A percentile compares a stretch with the other conserved stretches of the same genome.
Evolutionary conservation across 2,888 invertebrate genomes (phyloP).

Genomic region (Luperina testacea): DNA sequence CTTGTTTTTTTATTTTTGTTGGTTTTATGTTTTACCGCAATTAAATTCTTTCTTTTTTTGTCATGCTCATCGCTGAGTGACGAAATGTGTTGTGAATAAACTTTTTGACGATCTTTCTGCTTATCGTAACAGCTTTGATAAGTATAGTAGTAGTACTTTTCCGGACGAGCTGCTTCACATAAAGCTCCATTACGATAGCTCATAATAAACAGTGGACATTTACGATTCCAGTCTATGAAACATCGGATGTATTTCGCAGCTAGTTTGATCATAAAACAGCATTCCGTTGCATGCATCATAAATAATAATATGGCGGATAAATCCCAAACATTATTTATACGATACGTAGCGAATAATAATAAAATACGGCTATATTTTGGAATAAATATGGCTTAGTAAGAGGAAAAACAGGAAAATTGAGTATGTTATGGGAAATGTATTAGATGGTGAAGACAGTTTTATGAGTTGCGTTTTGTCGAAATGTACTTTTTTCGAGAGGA

Average conservation of each 20-base stretch:
- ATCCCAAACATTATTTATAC: constrained; percentile 15
- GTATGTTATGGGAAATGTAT: constrained; percentile 14
- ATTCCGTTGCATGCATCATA: constrained; percentile 24
- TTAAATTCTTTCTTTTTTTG: no score
- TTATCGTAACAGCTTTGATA: neutral
- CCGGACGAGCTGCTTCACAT: neutral
- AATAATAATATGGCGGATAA: constrained; percentile 24
- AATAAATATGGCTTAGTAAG: constrained; percentile 11
- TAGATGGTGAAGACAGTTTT: constrained; percentile 41
- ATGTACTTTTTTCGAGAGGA: constrained; percentile 1
- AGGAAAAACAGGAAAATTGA: constrained; percentile 29
- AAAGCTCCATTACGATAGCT: neutral
- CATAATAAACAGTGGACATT: constrained; percentile 4
- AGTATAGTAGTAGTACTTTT: neutral
- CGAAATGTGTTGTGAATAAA: neutral
- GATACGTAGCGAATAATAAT: constrained; percentile 16
- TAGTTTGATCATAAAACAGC: constrained; percentile 19
- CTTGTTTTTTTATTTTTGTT: no score
- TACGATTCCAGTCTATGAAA: neutral
- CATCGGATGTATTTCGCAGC: neutral
- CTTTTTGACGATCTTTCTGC: neutral
- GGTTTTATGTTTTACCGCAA: no score
- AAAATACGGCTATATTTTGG: constrained; percentile 15
- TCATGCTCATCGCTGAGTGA: neutral
- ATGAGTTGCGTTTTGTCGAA: neutral